Base-by-base conservation (phyloP, 2,888 invertebrate genomes). In the Dicycla oo region DNA sequence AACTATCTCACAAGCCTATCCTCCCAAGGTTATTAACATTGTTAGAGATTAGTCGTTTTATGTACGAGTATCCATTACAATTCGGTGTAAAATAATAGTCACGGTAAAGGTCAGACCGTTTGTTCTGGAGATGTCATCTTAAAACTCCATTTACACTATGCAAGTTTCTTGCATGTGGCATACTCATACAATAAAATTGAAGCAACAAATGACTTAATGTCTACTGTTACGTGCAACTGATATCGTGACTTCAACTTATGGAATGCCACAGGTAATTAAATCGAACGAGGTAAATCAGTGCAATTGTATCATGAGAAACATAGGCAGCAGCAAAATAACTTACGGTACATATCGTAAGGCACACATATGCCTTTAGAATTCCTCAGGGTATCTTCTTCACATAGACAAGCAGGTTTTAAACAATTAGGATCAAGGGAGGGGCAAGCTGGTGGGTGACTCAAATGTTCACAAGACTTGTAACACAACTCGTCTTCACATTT, bases 331-430 rank as follows among this genome's bases (percentile, higher is more conserved):
- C 5, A 53, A 53, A 30, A 30, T 30, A 15, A 73, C 85, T 76
- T 74, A 81, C 85, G 66, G 18, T 85, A 85, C 5, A 63, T 1
- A 26, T 75, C 30, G 11, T n/a, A 13, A 56, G 75, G 70, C 26
- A 81, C 79, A 66, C 80, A 82, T 56, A 53, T 65, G 18, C 75
- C 78, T 23, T 65, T 53, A 6, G 63, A 40, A 49, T 81, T 70
- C 56, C 80, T 74, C n/a, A 81, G 23, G 30, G 47, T 38, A 3
- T 15, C 70, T 3, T 61, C 0, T 3, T 13, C 26, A 53, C 80
- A 82, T 40, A 65, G 51, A 2, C 69, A 69, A 20, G 69, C 69
- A 20, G 69, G 69, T 23, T 51, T 40, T 34, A 51, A 69, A 23
- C 69, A 69, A 40, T 1, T 69, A 10, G 40, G 15, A 20, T 69